phyloP scores from a whole-genome alignment of 2,797 vertebrate genomes.

The Craterocephalus amniculus region DNA sequence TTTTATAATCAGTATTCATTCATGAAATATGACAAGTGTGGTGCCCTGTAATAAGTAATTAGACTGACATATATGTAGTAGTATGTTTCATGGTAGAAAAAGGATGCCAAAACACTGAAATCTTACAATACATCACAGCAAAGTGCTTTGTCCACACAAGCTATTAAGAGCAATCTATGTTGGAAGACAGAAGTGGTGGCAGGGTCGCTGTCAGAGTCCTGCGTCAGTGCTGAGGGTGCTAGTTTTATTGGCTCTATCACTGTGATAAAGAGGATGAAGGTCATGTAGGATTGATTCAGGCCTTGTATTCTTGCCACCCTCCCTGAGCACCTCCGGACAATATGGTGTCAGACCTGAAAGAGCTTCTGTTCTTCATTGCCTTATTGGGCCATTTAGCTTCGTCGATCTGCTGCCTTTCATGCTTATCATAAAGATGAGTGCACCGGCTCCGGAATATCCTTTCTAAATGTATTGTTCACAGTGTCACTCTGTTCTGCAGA shows the following conservation, averaged over 20 bases:
- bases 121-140: slow-evolving; percentile 2
- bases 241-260: slow-evolving; percentile 27
- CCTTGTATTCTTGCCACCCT: slow-evolving; percentile 12
- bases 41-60: too few species aligned
- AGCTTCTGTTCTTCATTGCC: slow-evolving; percentile 23
- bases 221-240: not conserved
- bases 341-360: slow-evolving; percentile 20
- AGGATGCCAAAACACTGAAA: not conserved
- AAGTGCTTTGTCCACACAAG: not conserved
- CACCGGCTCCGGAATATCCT: slow-evolving; percentile 10
- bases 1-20: slow-evolving; percentile 1
- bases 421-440: slow-evolving; percentile 33
- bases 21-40: not conserved
- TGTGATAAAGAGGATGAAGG: slow-evolving; percentile 18
- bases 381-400: slow-evolving; percentile 46
- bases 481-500: not conserved
- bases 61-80: not conserved
- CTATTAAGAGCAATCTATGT: not conserved
- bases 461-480: slow-evolving; percentile 5
- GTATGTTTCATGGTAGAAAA: not conserved
- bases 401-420: slow-evolving; percentile 32
- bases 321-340: slow-evolving; percentile 20
- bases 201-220: slow-evolving; percentile 1
- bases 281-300: slow-evolving; percentile 27
- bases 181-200: slow-evolving; percentile 1